phyloP scores from a whole-genome alignment of 1,140 invertebrate species.

The Eumeta japonica region DNA sequence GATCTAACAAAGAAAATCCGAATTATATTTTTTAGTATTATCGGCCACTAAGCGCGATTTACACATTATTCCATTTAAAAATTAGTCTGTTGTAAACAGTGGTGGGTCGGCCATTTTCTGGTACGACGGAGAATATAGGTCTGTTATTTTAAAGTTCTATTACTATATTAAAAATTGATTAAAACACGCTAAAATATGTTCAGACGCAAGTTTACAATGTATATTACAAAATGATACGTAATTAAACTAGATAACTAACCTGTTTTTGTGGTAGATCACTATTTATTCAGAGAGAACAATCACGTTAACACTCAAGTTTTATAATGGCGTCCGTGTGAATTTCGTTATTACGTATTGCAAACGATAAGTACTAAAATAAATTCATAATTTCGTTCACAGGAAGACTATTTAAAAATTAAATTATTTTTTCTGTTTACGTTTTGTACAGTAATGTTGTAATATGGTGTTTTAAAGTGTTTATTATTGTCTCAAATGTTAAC shows the following conservation, averaged over 20 bases:
- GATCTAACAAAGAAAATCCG: not conserved
- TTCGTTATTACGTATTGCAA: constrained; percentile 26
- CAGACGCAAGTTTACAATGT: constrained; percentile 29
- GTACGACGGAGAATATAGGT: constrained; percentile 53
- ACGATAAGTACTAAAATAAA: constrained; percentile 1
- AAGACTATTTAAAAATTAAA: not conserved
- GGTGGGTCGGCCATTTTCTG: constrained; percentile 57
- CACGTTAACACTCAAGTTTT: constrained; percentile 48
- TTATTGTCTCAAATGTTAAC: constrained; percentile 53
- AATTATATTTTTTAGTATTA: not conserved
- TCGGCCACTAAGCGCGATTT: not conserved
- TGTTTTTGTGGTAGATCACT: constrained; percentile 52
- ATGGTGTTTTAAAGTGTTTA: constrained; percentile 27
- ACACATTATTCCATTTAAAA: constrained; percentile 16
- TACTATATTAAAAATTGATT: constrained; percentile 28
- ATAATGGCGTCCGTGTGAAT: constrained; percentile 52
- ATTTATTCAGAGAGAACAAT: constrained; percentile 51
- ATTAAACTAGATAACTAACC: constrained; percentile 43
- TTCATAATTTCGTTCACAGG: constrained; percentile 4
- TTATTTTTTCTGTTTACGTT: constrained; percentile 29
- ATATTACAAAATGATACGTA: constrained; percentile 34
- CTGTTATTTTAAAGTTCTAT: constrained; percentile 38
- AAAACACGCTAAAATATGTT: constrained; percentile 36
- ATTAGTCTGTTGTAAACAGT: constrained; percentile 49
- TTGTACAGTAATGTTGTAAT: constrained; percentile 22